A percentile compares a stretch with the other conserved stretches of the same genome.
Conservation (phyloP, 2,888 invertebrate species). For the Meliscaeva auricollis region DNA sequence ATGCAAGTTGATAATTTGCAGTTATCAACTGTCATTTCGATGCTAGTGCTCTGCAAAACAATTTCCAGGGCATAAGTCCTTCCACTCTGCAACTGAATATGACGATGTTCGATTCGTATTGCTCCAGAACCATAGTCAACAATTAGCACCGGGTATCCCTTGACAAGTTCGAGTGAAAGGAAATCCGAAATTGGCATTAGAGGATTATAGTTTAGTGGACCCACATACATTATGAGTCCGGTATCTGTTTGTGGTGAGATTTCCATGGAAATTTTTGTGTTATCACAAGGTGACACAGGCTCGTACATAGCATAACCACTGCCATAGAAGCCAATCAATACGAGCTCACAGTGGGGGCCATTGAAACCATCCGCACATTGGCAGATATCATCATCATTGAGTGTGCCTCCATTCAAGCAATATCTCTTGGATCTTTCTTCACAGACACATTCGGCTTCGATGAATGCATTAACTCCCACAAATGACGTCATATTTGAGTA, state of each 20-base stretch:
- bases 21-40: constrained; percentile 92
- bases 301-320: constrained; percentile 97
- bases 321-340: constrained; percentile 94
- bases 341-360: constrained; percentile 96
- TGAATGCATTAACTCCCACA: constrained; percentile 94
- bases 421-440: constrained; percentile 83
- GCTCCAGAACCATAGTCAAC: constrained; percentile 96
- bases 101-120: constrained; percentile 88
- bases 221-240: constrained; percentile 95
- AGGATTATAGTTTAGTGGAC: constrained; percentile 89
- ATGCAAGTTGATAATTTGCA: constrained; percentile 89
- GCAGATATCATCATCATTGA: constrained; percentile 88
- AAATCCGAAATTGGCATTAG: constrained; percentile 91
- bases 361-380: constrained; percentile 91
- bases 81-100: constrained; percentile 92
- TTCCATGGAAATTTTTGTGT: constrained; percentile 92
- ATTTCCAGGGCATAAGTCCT: constrained; percentile 95
- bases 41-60: constrained; percentile 86
- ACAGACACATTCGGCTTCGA: constrained; percentile 92
- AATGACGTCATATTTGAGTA: constrained; percentile 97
- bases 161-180: constrained; percentile 93
- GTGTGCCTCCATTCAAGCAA: constrained; percentile 92
- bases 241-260: constrained; percentile 90
- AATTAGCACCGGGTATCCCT: constrained; percentile 92
- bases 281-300: constrained; percentile 93